A percentile compares a stretch with the other conserved stretches of the same genome.
Evolutionary conservation across 2,888 invertebrate genomes (phyloP).

Genomic region (Chaitophorus viminalis): DNA sequence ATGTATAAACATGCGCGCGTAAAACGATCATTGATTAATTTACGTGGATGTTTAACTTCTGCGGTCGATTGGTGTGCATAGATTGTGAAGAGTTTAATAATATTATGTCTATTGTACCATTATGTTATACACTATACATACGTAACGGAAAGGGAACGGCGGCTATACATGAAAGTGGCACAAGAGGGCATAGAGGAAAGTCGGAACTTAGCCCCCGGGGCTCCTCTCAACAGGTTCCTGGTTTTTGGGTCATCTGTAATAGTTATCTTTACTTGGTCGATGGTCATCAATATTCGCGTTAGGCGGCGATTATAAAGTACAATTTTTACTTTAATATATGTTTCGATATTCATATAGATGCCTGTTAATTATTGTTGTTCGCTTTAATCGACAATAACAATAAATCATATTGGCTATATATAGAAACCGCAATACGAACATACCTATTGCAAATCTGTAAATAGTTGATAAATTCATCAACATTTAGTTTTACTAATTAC

Average conservation of each 20-base stretch:
- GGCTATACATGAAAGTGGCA: slow-evolving; percentile 32
- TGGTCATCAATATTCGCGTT: slow-evolving; percentile 53
- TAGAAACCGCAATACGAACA: not conserved
- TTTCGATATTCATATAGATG: not conserved
- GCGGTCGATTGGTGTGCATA: not conserved
- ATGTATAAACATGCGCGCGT: slow-evolving; percentile 16
- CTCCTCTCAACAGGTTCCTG: slow-evolving; percentile 40
- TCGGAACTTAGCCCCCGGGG: slow-evolving; percentile 48
- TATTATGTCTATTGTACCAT: not conserved
- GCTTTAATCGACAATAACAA: not conserved
- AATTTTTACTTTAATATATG: not conserved
- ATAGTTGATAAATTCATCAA: not conserved
- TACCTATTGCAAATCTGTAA: not conserved
- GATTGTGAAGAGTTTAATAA: not conserved
- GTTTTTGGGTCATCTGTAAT: slow-evolving; percentile 51
- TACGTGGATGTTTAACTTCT: slow-evolving; percentile 1
- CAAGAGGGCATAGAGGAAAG: slow-evolving; percentile 54
- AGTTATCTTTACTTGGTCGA: slow-evolving; percentile 34
- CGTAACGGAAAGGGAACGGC: not conserved
- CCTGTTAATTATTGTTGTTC: not conserved
- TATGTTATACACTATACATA: no score
- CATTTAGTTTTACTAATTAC: not conserved
- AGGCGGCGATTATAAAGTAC: slow-evolving; percentile 2
- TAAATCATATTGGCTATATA: not conserved
- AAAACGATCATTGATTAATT: slow-evolving; percentile 41